phyloP scores from a whole-genome alignment of 2,888 invertebrate species.

The Cataglyphis rosenhaueri region DNA sequence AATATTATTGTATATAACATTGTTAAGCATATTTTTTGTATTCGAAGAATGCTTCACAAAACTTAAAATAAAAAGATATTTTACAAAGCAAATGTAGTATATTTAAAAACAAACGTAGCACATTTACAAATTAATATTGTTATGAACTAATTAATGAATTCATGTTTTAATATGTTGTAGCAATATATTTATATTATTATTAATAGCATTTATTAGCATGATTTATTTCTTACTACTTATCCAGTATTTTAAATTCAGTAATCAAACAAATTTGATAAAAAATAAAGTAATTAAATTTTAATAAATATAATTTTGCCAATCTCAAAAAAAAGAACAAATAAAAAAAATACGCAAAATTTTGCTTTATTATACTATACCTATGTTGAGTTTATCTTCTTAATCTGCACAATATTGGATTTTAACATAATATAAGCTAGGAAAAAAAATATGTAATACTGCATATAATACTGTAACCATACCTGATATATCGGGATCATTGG shows the following conservation, averaged over 20 bases:
- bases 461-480: slow-evolving; percentile 75
- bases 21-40: not conserved
- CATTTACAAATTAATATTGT: slow-evolving; percentile 15
- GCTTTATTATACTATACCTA: slow-evolving; percentile 22
- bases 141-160: slow-evolving; percentile 1
- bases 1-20: slow-evolving; percentile 15
- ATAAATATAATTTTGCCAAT: slow-evolving; percentile 20
- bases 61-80: not conserved
- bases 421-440: slow-evolving; percentile 26
- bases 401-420: slow-evolving; percentile 24
- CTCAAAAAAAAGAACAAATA: slow-evolving; percentile 17
- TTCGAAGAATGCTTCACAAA: not conserved
- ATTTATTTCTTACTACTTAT: not conserved
- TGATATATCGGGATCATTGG: slow-evolving; percentile 80
- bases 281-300: slow-evolving; percentile 13
- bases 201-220: slow-evolving; percentile 9
- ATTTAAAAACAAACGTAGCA: not conserved
- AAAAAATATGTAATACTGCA: slow-evolving; percentile 21
- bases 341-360: slow-evolving; percentile 10
- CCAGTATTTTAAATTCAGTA: not conserved
- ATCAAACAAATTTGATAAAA: not conserved
- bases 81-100: not conserved
- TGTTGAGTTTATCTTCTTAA: slow-evolving; percentile 20
- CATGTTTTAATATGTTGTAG: slow-evolving; percentile 7
- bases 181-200: slow-evolving; percentile 30